These are phyloP conservation scores for Oreochromis niloticus DNA, from an alignment of 2,113 vertebrate genomes.

Conservation along the genomic window DNA sequence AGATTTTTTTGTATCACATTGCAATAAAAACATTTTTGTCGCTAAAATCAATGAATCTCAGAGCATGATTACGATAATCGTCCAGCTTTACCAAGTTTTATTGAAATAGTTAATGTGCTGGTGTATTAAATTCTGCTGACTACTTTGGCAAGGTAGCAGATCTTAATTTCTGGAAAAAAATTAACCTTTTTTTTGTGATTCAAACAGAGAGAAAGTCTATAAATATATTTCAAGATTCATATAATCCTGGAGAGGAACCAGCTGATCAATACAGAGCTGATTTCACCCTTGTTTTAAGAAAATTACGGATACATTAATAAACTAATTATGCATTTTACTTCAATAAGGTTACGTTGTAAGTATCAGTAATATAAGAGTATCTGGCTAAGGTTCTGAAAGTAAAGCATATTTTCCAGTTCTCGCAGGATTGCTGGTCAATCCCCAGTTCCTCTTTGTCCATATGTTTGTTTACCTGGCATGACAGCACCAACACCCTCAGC, in stretches of 20 bases:
- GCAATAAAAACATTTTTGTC: not conserved
- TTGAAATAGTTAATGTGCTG: fast-evolving
- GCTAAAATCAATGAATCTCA: not conserved
- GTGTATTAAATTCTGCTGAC: not conserved
- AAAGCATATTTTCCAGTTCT: not conserved
- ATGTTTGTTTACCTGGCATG: not conserved
- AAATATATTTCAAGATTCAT: not conserved
- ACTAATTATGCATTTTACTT: not conserved
- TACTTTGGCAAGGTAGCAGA: not conserved
- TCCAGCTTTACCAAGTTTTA: not conserved
- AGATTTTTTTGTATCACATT: not conserved
- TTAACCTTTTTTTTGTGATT: not conserved
- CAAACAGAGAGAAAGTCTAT: not conserved
- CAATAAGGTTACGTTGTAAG: not conserved
- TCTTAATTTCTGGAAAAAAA: not conserved
- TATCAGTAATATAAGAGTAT: not conserved
- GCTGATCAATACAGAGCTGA: not conserved
- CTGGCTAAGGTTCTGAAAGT: not conserved
- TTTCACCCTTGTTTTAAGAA: not conserved
- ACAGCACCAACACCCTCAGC: not conserved
- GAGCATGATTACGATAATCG: not conserved
- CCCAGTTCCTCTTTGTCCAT: not conserved
- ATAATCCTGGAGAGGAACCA: not conserved
- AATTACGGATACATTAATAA: fast-evolving
- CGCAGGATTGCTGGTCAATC: not conserved